Conservation (phyloP, 1,140 invertebrate species). For the Cotesia vestalis region DNA sequence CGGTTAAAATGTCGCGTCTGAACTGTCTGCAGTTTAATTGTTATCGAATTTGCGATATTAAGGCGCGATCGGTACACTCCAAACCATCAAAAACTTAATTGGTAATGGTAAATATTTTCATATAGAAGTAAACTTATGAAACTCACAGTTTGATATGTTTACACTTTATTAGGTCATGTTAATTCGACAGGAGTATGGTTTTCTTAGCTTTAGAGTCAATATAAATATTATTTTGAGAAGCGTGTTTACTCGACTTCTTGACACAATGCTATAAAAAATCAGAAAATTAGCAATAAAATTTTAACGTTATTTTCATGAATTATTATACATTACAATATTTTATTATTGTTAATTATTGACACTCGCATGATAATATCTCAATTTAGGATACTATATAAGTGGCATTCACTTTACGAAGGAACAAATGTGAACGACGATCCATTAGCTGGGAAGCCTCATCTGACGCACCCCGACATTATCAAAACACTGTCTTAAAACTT, state of each 20-base stretch:
- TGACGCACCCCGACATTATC: conserved; percentile 61
- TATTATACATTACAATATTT: not conserved
- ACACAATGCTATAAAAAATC: not conserved
- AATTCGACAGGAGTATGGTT: not conserved
- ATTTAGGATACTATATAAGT: conserved; percentile 11
- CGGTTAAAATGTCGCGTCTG: no score
- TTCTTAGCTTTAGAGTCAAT: conserved; percentile 47
- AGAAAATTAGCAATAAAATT: conserved; percentile 4
- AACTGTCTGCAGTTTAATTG: no score
- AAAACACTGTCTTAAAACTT: conserved; percentile 62
- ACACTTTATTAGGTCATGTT: no score
- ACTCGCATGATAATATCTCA: conserved; percentile 14
- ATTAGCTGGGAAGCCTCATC: conserved; percentile 58
- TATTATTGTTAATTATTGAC: conserved; percentile 1
- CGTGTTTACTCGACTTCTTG: conserved; percentile 30
- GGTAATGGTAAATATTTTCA: no score
- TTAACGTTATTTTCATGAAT: not conserved
- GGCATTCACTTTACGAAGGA: conserved; percentile 40
- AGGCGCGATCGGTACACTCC: no score
- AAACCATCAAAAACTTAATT: no score
- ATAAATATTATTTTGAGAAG: conserved; percentile 50
- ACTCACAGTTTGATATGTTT: no score
- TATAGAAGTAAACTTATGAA: no score
- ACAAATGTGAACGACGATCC: conserved; percentile 50
- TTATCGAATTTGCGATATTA: no score